Conservation (phyloP, 2,888 invertebrate species). For the Lamellibrachia columna region DNA sequence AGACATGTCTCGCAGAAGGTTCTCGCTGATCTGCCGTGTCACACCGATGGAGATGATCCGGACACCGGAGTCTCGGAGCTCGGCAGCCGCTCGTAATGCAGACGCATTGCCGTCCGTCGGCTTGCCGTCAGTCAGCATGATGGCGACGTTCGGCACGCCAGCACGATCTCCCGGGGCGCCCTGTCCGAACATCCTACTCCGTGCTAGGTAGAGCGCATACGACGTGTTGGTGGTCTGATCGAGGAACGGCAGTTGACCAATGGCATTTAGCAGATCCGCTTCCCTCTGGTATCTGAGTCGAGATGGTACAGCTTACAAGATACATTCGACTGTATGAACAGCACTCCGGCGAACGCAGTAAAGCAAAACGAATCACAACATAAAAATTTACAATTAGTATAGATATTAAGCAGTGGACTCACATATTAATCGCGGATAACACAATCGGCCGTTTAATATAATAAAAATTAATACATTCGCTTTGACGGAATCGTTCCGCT, state of each 20-base stretch:
- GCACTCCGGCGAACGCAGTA: not conserved
- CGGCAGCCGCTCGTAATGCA: not conserved
- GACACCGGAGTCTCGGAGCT: not conserved
- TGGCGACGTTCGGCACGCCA: constrained; percentile 25
- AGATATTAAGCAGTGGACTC: too few species aligned
- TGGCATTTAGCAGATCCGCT: constrained; percentile 13
- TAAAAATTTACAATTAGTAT: not conserved
- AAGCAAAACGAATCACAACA: not conserved
- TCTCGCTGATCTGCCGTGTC: constrained; percentile 17
- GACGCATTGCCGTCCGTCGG: not conserved
- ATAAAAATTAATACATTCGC: too few species aligned
- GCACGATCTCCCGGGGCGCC: constrained; percentile 20
- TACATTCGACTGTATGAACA: not conserved
- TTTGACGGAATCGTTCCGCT: too few species aligned
- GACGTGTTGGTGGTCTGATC: constrained; percentile 26
- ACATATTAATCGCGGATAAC: too few species aligned
- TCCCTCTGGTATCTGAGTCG: not conserved
- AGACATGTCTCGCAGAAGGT: constrained; percentile 18
- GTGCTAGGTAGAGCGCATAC: constrained; percentile 13
- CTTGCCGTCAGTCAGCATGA: constrained; percentile 29
- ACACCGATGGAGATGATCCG: constrained; percentile 23
- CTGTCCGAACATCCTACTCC: constrained; percentile 18
- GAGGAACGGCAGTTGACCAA: not conserved
- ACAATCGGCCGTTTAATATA: too few species aligned
- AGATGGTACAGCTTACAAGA: not conserved